Evolutionary conservation across 2,888 invertebrate genomes (phyloP), one percentile per base, ranked within the genome.

Genomic region (Gonocerus acuteangulatus): DNA sequence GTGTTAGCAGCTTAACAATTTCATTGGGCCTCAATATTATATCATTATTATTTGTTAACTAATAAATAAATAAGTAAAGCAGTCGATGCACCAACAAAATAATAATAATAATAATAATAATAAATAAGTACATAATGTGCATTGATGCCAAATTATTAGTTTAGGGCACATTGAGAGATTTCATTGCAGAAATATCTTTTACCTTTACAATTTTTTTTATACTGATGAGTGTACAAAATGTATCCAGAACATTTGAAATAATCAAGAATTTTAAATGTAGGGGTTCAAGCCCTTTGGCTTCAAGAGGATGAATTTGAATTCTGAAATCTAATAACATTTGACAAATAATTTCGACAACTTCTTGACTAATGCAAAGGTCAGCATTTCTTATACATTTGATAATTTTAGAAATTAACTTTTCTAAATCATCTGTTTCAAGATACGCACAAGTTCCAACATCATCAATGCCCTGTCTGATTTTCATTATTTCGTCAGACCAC

Each of bases 251-350:
- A 4, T 23, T 32, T n/a, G 13, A n/a, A 16, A 57, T 16, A 44
- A 57, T 45, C 13, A 22, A 19, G 32, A 45, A 18, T 45, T 57
- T 57, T 18, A 57, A 32, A 27, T 27, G 16, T 45, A 57, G 32
- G 15, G 57, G 57, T 21, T 57, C 57, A 47, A 9, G 18, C n/a
- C 57, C 57, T 32, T 27, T 6, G 16, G 9, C 18, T 1, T 11
- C 27, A 47, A 18, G 16, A 19, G 13, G 15, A 32, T 6, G 15
- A 18, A 11, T 18, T 47, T 27, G 44, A 1, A n/a, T 18, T 32
- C 22, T 27, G 7, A 44, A 45, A 13, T 19, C 15, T 16, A 18
- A 18, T 19, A 47, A 47, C 16, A 47, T 19, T 19, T 47, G 47
- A 47, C 47, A 47, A 21, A 47, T 9, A 16, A 47, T 9, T 7